Base-by-base conservation (phyloP, 35 echinoderm and acorn worm genomes). In the Stichopus chloronotus region DNA sequence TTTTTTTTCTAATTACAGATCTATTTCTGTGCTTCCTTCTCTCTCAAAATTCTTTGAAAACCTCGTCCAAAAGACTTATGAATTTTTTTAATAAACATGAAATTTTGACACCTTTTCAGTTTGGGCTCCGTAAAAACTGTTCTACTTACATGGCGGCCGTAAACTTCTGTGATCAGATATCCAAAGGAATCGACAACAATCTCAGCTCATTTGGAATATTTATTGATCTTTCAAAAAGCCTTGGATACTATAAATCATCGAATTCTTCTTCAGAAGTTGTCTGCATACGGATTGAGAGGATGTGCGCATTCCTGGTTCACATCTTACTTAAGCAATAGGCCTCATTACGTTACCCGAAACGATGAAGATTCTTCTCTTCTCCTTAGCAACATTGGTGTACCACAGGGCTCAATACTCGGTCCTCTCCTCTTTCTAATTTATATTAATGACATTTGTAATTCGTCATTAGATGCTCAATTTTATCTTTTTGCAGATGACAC, bases 401-500 rank as follows among this genome's bases (percentile, higher is more conserved):
- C 76, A 23, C 76, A 78, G 76, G n/a, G 76, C 76, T 78, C 76
- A 78, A 78, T 78, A 78, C 76, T 78, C 52, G 5, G 76, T 78
- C 80, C 80, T 83, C 13, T 83, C 21, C 52, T 55, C 12, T 83
- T 83, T 56, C 17, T 55, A 55, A 10, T 55, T 53, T 83, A 83
- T 56, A 83, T 83, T 9, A 83, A 83, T 83, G 43, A 56, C 52
- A 83, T 83, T n/a, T 83, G 52, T n/a, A 57, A 78, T 78, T 83
- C 80, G 7, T 83, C 9, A 56, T 83, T 55, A 55, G 11, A 83
- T 43, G 52, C 43, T 43, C 24, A 83, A 55, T n/a, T 10, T 81
- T 12, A 25, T 24, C 9, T 11, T 53, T 83, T 83, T 83, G 53
- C 80, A 12, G 80, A 12, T 55, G 43, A 83, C 55, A 83, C 80